Evolutionary conservation across 1,140 invertebrate species (phyloP).

Genomic region (Drosophila micromelanica): DNA sequence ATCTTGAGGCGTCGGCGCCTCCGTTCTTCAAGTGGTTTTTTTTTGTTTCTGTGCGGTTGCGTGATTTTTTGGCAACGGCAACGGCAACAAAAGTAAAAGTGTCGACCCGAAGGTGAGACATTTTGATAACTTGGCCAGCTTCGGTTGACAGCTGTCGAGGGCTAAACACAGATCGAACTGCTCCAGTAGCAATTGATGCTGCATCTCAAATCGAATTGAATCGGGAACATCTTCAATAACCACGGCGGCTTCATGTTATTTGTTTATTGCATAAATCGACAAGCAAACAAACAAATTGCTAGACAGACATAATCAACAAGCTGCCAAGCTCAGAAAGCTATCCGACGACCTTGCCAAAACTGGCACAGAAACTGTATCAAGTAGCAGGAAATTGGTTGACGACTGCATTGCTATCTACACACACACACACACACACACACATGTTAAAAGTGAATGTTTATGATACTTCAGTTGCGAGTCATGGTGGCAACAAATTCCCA

Average conservation of each 20-base stretch:
- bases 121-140: constrained; percentile 20
- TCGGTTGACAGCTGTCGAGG: constrained; percentile 32
- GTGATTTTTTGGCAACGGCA: constrained; percentile 23
- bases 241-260: constrained; percentile 46
- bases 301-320: constrained; percentile 14
- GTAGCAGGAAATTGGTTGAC: constrained; percentile 80
- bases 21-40: constrained; percentile 24
- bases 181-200: constrained; percentile 54
- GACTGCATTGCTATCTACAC: constrained; percentile 47
- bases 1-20: constrained; percentile 46
- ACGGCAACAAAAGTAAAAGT: constrained; percentile 47
- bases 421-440: constrained; percentile 20
- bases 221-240: constrained; percentile 57
- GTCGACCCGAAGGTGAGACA: constrained; percentile 34
- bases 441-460: constrained; percentile 81
- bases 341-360: constrained; percentile 66
- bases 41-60: constrained; percentile 20
- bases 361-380: constrained; percentile 70
- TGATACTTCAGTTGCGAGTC: constrained; percentile 66
- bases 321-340: constrained; percentile 42
- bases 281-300: constrained; percentile 29
- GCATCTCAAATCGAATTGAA: constrained; percentile 2
- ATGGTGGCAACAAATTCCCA: constrained; percentile 65
- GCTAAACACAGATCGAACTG: constrained; percentile 1
- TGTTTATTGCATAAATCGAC: constrained; percentile 70